Base-by-base conservation (phyloP, 2,888 invertebrate species). In the Netelia melanura region DNA sequence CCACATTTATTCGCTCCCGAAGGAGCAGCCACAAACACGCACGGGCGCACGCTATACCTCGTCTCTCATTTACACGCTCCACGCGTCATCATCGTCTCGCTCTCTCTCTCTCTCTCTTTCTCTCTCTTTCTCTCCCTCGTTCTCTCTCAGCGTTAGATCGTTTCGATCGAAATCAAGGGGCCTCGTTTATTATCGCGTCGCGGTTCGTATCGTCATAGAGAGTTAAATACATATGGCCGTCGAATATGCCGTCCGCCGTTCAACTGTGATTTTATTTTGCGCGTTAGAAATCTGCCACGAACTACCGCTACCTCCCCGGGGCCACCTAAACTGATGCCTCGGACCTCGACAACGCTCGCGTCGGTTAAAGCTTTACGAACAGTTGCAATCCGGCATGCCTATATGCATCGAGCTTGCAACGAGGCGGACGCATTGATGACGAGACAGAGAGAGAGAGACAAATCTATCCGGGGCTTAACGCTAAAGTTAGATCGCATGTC, bases 401-500 rank as follows among this genome's bases (percentile, higher is more conserved):
- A 64, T 78, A 74, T 74, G 87, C 88, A 87, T 90, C 89, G 88
- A 87, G 86, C 88, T 87, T 85, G 85, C 80, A 75, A 70, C 67
- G 76, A 52, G 77, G 79, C 81, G 83, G 83, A 81, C 17, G 65
- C 84, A 83, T 74, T 85, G 84, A 84, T 80, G 83, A 85, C 79
- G 80, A 81, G 38, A 38, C 5, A 38, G 38, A 38, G 38, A 38
- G 38, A 38, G 38, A 38, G 77, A 81, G 85, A 85, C 72, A 83
- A 68, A 87, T 83, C 85, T 82, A 80, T 81, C 86, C 89, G 88
- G 89, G 90, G 91, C 91, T 91, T 90, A 90, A 91, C 89, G 91
- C 93, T 93, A 93, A 93, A 93, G 91, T 93, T 93, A 93, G 93
- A 90, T 86, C 85, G 87, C 88, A 91, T 91, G 92, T 91, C 93